Base-by-base conservation (phyloP, 1,140 invertebrate species). In the Drosophila bipectinata region DNA sequence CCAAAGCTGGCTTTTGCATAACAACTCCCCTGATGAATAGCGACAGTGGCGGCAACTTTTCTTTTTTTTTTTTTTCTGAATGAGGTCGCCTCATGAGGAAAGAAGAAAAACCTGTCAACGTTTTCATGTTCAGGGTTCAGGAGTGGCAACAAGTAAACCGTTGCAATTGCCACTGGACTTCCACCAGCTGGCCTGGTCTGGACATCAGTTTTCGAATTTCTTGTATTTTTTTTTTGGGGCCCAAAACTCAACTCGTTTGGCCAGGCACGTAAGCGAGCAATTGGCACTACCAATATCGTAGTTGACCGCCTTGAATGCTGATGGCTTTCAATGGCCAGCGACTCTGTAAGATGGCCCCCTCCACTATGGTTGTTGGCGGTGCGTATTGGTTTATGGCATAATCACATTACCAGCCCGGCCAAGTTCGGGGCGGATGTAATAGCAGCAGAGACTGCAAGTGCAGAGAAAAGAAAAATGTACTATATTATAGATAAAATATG, bases 251-350 rank as follows among this genome's bases (percentile, higher is more conserved):
- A 78, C 72, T 45, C 83, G 79, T 77, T 85, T 60, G 41, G 49
- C 26, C 48, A 26, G 61, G 72, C 73, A 76, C 73, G 73, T 69
- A 72, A 60, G 14, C 66, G 55, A 39, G 66, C 83, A 82, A 83
- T 83, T 87, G 79, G 79, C 82, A 88, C 82, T 88, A 68, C 60
- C 64, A 83, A 14, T 77, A 64, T 59, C 63, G 52, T 68, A 63
- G 79, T 79, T 88, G 83, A 88, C 83, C 79, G 83, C 64, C 83
- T 79, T 88, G 83, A 82, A 88, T 88, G 83, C 84, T 89, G 83
- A 88, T 88, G 83, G 77, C 80, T 79, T 57, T 83, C 82, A 81
- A 85, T 78, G 55, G 75, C 64, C 21, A 34, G 21, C 58, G 21
- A 1, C n/a, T 18, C 18, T 18, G 9, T 32, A 41, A 37, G 72